These are phyloP conservation scores for Drosophila mimica DNA, from an alignment of 2,888 invertebrate species.

Conservation along the genomic window DNA sequence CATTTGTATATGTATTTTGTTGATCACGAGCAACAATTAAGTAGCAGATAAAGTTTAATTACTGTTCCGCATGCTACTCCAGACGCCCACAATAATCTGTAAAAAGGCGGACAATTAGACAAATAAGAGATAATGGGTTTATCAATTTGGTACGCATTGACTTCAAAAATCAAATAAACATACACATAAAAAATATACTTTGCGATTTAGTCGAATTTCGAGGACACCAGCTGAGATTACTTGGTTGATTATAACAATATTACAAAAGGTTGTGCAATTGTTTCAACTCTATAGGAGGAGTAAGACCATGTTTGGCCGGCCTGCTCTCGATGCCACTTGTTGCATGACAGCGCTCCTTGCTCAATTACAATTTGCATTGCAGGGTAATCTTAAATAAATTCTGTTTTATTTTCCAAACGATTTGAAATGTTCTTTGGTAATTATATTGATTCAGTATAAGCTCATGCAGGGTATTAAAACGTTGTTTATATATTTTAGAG, in stretches of 20 bases:
- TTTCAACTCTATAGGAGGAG: background rate
- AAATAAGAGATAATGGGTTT: background rate
- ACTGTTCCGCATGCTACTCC: background rate
- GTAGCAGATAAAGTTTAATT: background rate
- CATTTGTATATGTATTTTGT: conserved; percentile 1
- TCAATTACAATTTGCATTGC: background rate
- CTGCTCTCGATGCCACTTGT: background rate
- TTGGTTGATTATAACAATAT: background rate
- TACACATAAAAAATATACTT: background rate
- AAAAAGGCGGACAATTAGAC: background rate
- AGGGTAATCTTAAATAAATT: background rate
- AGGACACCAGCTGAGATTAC: background rate
- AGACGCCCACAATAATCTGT: background rate
- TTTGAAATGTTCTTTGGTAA: background rate
- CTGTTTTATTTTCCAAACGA: background rate
- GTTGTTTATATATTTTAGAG: too few species aligned
- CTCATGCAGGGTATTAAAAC: background rate
- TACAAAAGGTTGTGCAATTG: background rate
- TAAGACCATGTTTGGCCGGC: too few species aligned
- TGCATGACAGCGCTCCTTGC: background rate
- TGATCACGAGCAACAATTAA: conserved; percentile 1
- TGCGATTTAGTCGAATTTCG: background rate
- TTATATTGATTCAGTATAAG: too few species aligned
- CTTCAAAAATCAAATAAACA: background rate
- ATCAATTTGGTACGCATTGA: background rate